Evolutionary conservation across 2,888 invertebrate genomes (phyloP).

Genomic region (Hyposoter didymator): DNA sequence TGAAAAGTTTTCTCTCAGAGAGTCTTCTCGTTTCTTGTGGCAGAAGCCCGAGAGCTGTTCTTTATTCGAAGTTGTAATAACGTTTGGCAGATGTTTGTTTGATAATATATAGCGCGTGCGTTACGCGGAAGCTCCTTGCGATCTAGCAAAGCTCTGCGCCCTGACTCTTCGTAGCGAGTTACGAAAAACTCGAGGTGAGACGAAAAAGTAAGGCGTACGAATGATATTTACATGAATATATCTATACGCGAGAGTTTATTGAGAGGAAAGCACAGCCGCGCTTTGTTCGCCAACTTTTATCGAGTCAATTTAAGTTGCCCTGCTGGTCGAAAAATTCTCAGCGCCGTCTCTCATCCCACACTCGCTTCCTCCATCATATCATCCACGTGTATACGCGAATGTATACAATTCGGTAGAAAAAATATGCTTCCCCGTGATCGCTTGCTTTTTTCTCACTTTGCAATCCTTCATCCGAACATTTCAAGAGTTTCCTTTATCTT

Average conservation of each 20-base stretch:
- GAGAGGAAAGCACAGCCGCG: constrained; percentile 73
- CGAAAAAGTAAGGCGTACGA: constrained; percentile 54
- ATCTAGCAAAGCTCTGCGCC: constrained; percentile 39
- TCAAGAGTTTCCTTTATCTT: not conserved
- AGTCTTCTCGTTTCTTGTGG: constrained; percentile 50
- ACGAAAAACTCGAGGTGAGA: constrained; percentile 54
- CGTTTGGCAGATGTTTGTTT: constrained; percentile 84
- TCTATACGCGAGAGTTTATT: constrained; percentile 1
- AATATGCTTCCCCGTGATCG: constrained; percentile 34
- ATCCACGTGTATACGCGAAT: not conserved
- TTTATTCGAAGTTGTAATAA: constrained; percentile 85
- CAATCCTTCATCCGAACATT: constrained; percentile 9
- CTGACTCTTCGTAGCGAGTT: constrained; percentile 25
- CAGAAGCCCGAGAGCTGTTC: constrained; percentile 74
- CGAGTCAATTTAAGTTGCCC: constrained; percentile 84
- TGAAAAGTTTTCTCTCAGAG: constrained; percentile 60
- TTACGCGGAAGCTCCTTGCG: constrained; percentile 45
- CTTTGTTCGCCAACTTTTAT: constrained; percentile 84
- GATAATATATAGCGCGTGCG: constrained; percentile 72
- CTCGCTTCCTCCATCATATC: constrained; percentile 41
- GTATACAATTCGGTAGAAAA: constrained; percentile 12
- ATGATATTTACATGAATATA: constrained; percentile 35
- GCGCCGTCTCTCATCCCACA: constrained; percentile 59
- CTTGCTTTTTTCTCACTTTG: constrained; percentile 33
- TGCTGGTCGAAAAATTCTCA: constrained; percentile 73